phyloP scores from a whole-genome alignment of 2,113 vertebrate genomes.

The Cyanocitta stelleri region DNA sequence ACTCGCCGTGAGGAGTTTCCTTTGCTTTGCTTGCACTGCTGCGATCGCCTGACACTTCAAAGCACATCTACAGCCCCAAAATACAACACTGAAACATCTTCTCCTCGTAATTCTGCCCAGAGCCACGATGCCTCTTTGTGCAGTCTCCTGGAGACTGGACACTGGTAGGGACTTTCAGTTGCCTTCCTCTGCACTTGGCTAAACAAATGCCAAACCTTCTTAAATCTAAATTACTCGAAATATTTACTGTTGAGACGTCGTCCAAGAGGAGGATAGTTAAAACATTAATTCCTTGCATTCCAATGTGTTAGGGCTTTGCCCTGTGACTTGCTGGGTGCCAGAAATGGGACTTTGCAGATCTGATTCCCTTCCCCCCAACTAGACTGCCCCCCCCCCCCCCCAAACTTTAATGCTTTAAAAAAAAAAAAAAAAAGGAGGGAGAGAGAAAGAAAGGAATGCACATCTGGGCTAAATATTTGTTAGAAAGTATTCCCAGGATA shows the following conservation, averaged over 20 bases:
- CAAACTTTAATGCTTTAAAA: not conserved
- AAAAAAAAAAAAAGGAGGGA: not conserved
- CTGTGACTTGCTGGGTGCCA: not conserved
- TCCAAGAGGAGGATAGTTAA: constrained; percentile 61
- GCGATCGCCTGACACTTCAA: accelerated
- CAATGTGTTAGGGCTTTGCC: constrained; percentile 38
- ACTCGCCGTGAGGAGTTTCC: not conserved
- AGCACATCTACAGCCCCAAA: not conserved
- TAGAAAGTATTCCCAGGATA: constrained; percentile 80
- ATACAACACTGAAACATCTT: not conserved
- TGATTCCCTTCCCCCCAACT: not conserved
- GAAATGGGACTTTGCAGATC: constrained; percentile 34
- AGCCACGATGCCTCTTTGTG: not conserved
- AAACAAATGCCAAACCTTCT: constrained; percentile 47
- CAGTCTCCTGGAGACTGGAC: not conserved
- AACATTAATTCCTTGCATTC: constrained; percentile 57
- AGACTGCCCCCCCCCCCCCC: not conserved
- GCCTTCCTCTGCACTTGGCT: not conserved
- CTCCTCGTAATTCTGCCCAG: not conserved
- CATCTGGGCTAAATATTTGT: constrained; percentile 87
- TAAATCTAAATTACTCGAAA: constrained; percentile 55
- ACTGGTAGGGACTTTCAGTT: not conserved
- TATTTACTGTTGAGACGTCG: constrained; percentile 54
- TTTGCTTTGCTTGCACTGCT: not conserved
- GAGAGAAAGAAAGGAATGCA: constrained; percentile 70